phyloP scores from a whole-genome alignment of 2,888 invertebrate genomes.

The Eupithecia tripunctaria region DNA sequence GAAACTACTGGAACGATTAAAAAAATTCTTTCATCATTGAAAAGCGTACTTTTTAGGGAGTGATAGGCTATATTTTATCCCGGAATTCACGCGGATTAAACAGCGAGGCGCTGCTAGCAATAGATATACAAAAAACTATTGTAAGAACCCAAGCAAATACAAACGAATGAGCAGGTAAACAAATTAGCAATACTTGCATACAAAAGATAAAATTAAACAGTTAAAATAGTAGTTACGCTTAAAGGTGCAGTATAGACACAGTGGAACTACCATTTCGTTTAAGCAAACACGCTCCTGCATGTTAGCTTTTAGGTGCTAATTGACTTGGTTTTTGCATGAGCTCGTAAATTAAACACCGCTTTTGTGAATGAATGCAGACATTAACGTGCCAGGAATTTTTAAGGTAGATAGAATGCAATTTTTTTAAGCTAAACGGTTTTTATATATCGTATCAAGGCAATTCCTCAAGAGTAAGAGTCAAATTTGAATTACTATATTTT shows the following conservation, averaged over 20 bases:
- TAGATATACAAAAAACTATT: neutral
- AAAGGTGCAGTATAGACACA: neutral
- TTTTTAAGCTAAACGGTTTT: too few relatives aligned
- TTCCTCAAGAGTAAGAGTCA: too few relatives aligned
- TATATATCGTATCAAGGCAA: too few relatives aligned
- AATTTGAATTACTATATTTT: too few relatives aligned
- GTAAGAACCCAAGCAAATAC: neutral
- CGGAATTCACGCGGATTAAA: too few relatives aligned
- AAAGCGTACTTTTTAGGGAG: too few relatives aligned
- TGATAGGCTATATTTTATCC: too few relatives aligned
- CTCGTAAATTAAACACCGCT: constrained; percentile 29
- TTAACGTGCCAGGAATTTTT: too few relatives aligned
- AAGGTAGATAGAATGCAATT: too few relatives aligned
- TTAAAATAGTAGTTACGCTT: neutral
- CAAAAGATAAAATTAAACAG: neutral
- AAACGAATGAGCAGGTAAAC: neutral
- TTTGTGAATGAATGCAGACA: neutral
- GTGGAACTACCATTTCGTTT: constrained; percentile 1
- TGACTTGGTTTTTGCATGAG: constrained; percentile 28
- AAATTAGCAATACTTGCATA: neutral
- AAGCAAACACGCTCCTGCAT: constrained; percentile 25
- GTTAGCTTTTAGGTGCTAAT: constrained; percentile 39
- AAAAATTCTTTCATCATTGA: too few relatives aligned
- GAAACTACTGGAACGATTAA: too few relatives aligned
- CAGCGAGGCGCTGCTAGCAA: too few relatives aligned